Conservation (phyloP, 2,113 vertebrate species). For the Brachypteracias leptosomus region DNA sequence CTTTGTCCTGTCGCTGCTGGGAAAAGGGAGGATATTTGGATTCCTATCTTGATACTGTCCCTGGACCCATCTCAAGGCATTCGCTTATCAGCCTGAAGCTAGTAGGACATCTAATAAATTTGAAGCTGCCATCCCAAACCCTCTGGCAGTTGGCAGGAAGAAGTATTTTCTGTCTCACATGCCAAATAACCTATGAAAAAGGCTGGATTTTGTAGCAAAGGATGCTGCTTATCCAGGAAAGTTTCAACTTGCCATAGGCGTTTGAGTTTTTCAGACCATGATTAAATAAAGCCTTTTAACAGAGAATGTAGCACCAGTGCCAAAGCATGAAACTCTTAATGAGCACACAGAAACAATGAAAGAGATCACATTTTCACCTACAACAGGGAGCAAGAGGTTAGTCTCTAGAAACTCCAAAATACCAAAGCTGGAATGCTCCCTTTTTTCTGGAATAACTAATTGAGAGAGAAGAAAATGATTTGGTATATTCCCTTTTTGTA, state of each 20-base stretch:
- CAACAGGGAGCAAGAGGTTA: background rate
- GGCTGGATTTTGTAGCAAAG: conserved; percentile 1
- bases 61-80: conserved; percentile 22
- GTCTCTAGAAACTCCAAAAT: background rate
- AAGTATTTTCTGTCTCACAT: conserved; percentile 26
- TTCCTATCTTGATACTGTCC: background rate
- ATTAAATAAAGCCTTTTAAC: conserved; percentile 42
- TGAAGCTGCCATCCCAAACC: conserved; percentile 46
- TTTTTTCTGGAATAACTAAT: background rate
- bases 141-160: conserved; percentile 46
- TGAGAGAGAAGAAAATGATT: background rate
- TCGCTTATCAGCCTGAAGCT: conserved; percentile 23
- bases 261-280: conserved; percentile 4
- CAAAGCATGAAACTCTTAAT: conserved; percentile 11
- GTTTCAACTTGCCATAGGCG: conserved; percentile 30
- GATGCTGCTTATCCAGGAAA: conserved; percentile 48
- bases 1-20: background rate
- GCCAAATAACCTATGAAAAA: conserved; percentile 38
- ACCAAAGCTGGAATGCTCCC: background rate
- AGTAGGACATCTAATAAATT: conserved; percentile 47
- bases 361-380: background rate
- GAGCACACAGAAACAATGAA: background rate
- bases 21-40: conserved; percentile 1
- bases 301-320: background rate
- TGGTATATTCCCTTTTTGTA: background rate